A percentile compares a stretch with the other conserved stretches of the same genome.
Evolutionary conservation across 1,140 invertebrate species (phyloP).

Genomic region (Plodia interpunctella): DNA sequence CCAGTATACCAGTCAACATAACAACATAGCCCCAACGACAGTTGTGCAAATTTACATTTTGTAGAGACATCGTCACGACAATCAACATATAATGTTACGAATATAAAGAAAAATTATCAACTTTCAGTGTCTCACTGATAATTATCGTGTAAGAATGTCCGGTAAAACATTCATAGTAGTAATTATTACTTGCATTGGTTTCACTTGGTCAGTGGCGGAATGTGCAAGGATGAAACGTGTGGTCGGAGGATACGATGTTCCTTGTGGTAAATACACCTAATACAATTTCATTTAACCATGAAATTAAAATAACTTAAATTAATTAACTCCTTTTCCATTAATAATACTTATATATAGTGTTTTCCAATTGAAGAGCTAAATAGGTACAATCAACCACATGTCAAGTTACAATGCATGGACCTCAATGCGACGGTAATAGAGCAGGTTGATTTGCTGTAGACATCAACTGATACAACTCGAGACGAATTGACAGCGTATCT

Average conservation of each 20-base stretch:
- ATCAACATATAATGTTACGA: neutral
- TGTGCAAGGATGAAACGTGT: constrained; percentile 54
- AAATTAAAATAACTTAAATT: too few species aligned
- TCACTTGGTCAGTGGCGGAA: constrained; percentile 21
- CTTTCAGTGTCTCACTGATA: constrained; percentile 1
- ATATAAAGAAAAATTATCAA: constrained; percentile 1
- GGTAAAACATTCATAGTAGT: neutral
- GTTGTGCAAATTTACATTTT: neutral
- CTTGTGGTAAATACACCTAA: constrained; percentile 46
- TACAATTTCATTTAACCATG: neutral
- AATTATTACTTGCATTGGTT: constrained; percentile 3
- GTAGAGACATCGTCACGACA: neutral
- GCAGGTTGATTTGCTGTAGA: too few species aligned
- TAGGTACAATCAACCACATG: too few species aligned
- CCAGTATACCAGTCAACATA: too few species aligned
- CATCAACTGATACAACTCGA: too few species aligned
- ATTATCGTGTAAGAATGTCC: constrained; percentile 13
- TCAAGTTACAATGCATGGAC: too few species aligned
- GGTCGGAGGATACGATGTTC: constrained; percentile 42
- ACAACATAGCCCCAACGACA: neutral
- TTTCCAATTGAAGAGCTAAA: too few species aligned
- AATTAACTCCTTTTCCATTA: too few species aligned
- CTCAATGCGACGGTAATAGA: too few species aligned
- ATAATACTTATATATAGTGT: too few species aligned
- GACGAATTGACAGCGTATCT: too few species aligned